Conservation (phyloP, 1,140 invertebrate species). For the Ceratina calcarata region DNA sequence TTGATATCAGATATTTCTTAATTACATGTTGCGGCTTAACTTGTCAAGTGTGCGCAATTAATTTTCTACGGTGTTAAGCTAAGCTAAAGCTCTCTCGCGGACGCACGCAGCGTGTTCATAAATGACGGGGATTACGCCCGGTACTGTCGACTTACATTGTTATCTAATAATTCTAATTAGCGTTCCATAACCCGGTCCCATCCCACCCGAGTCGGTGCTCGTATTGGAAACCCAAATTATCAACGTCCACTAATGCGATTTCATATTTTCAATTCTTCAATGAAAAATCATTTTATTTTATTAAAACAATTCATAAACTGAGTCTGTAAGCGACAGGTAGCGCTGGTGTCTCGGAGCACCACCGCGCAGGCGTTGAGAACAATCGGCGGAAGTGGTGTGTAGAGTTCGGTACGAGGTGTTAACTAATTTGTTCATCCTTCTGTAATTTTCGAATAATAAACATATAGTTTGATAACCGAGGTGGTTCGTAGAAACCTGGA, state of each 20-base stretch:
- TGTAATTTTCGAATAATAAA: no score
- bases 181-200: constrained; percentile 16
- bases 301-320: no score
- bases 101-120: constrained; percentile 45
- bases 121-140: constrained; percentile 45
- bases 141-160: constrained; percentile 48
- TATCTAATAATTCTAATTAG: constrained; percentile 49
- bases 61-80: constrained; percentile 49
- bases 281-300: no score
- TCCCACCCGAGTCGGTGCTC: background rate
- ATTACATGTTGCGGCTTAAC: constrained; percentile 44
- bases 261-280: no score
- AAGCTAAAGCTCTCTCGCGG: constrained; percentile 39
- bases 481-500: no score
- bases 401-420: no score
- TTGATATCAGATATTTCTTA: constrained; percentile 47
- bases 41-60: constrained; percentile 45
- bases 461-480: no score
- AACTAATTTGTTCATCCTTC: no score
- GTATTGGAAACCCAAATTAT: background rate
- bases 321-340: no score
- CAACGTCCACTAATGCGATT: background rate
- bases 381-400: no score
- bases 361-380: no score
- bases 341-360: no score